These are phyloP conservation scores for Prosapia bicincta DNA, from an alignment of 2,888 invertebrate genomes.

Conservation along the genomic window DNA sequence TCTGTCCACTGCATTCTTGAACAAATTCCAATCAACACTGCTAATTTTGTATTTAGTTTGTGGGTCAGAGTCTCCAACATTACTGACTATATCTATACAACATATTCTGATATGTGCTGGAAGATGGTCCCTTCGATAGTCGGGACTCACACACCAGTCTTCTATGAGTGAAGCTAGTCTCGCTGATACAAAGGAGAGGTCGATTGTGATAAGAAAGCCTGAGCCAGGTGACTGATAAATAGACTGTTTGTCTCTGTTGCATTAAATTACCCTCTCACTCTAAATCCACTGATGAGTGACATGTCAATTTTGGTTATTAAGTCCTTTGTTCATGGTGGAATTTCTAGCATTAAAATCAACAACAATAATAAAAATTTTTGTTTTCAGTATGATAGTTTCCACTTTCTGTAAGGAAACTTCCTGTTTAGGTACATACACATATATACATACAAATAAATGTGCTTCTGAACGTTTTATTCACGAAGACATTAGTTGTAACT, in stretches of 20 bases:
- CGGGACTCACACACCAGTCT: neutral
- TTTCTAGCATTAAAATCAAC: neutral
- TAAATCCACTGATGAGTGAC: neutral
- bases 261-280: neutral
- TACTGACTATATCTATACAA: neutral
- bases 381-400: too few species aligned
- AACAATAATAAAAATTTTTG: neutral
- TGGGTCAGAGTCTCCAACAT: neutral
- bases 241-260: neutral
- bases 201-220: too few species aligned
- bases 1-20: neutral
- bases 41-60: neutral
- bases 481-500: too few species aligned
- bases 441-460: too few species aligned
- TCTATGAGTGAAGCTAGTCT: too few species aligned
- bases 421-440: too few species aligned
- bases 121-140: neutral
- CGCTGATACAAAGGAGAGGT: too few species aligned
- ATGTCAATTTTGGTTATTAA: neutral
- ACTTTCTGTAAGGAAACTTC: too few species aligned
- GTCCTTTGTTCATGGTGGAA: neutral
- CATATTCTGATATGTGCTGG: neutral
- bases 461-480: too few species aligned
- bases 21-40: neutral
- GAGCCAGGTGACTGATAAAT: neutral